A percentile compares a stretch with the other conserved stretches of the same genome.
Conservation (phyloP, 92 coral and sea anemone genomes). For the Actinostola sp. region DNA sequence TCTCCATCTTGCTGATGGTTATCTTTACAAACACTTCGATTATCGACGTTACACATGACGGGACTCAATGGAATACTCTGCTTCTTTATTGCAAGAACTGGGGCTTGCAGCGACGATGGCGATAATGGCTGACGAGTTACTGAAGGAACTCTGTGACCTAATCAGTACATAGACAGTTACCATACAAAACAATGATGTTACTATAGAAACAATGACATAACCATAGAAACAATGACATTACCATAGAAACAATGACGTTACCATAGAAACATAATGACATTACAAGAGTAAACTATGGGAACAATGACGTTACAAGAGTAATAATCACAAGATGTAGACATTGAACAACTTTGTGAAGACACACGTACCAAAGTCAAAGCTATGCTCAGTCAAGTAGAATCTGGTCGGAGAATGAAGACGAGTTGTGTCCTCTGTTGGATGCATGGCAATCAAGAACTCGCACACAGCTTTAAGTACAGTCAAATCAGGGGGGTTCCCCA, state of each 20-base stretch:
- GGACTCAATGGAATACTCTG: constrained; percentile 7
- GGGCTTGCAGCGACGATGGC: constrained; percentile 5
- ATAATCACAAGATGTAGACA: too few relatives aligned
- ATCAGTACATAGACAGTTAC: too few relatives aligned
- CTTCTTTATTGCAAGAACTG: not conserved
- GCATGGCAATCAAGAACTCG: constrained; percentile 93
- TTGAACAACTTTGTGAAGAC: not conserved
- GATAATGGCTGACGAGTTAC: constrained; percentile 28
- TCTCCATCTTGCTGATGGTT: not conserved
- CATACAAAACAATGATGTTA: not conserved
- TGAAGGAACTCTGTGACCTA: constrained; percentile 4
- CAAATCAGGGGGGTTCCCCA: constrained; percentile 84
- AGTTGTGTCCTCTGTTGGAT: constrained; percentile 81
- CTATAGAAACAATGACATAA: too few relatives aligned
- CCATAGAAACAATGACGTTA: too few relatives aligned
- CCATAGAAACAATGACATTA: not conserved
- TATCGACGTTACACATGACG: not conserved
- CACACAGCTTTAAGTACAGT: constrained; percentile 93
- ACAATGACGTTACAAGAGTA: too few relatives aligned
- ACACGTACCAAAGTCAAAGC: constrained; percentile 55
- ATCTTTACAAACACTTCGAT: not conserved
- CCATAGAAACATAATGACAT: too few relatives aligned
- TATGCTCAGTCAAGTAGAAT: constrained; percentile 74
- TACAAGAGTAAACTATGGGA: too few relatives aligned
- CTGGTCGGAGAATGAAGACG: constrained; percentile 82